Percentiles rank a stretch among this genome's conserved stretches.
These are phyloP conservation scores for Stegodyphus mimosarum DNA, from an alignment of 1,140 invertebrate species.

Conservation along the genomic window DNA sequence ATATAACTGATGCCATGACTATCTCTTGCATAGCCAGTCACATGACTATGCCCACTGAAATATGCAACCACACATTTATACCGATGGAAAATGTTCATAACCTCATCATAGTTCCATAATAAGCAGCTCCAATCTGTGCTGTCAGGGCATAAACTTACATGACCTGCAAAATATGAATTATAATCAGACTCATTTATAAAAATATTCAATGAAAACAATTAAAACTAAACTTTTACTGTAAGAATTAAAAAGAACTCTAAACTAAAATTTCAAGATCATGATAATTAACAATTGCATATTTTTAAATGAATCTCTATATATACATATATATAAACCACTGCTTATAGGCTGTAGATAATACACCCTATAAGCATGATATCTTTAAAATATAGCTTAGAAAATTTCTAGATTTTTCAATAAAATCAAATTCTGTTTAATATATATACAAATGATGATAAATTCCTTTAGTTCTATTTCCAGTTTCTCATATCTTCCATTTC, in stretches of 20 bases:
- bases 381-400: too few relatives aligned
- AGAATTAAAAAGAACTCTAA: neutral
- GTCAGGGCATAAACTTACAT: conserved; percentile 65
- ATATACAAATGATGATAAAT: too few relatives aligned
- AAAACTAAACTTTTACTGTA: neutral
- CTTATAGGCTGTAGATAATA: too few relatives aligned
- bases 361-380: too few relatives aligned
- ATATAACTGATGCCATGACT: conserved; percentile 66
- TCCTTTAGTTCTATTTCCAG: too few relatives aligned
- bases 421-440: neutral
- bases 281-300: neutral
- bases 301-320: neutral
- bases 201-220: neutral
- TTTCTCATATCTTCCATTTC: too few relatives aligned
- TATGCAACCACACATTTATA: conserved; percentile 65
- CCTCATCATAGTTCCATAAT: conserved; percentile 67
- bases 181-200: neutral
- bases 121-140: conserved; percentile 63
- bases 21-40: conserved; percentile 65
- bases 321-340: too few relatives aligned
- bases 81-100: conserved; percentile 64
- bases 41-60: conserved; percentile 67
- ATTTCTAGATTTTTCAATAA: neutral
- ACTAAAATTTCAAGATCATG: neutral
- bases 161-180: conserved; percentile 62